Base-by-base conservation (phyloP, 2,888 invertebrate species). In the Nematopogon swammerdamellus region DNA sequence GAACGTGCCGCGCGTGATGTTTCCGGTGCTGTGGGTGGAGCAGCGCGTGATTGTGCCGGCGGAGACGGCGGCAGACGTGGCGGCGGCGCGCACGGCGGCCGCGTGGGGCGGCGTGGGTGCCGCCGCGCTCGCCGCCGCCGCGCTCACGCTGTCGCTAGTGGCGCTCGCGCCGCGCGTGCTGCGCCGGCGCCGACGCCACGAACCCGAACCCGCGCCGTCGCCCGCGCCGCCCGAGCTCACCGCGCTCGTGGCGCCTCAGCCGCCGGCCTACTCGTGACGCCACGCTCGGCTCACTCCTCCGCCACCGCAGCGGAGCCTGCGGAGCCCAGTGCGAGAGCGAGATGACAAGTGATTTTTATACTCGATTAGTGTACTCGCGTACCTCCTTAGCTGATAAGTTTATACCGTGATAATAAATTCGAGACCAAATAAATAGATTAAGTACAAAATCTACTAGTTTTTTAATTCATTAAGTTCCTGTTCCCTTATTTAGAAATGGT, bases 1-100 rank as follows among this genome's bases (percentile, higher is more conserved):
- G 55, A 68, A 85, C 18, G 83, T 88, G 1, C 91, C 89, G 1
- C 81, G 69, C 49, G 79, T 88, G 56, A 85, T 85, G 62, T 85
- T 92, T 57, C 92, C 92, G 0, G 81, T 90, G 50, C 80, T 92
- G 52, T 92, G 92, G 91, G 88, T 92, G 58, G 85, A 89, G 59
- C 85, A 92, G 61, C 81, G 74, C 50, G 88, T 87, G 1, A 65
- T 68, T 14, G 73, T 89, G 1, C 82, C 84, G 0, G 75, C 82
- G 0, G 69, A 80, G 0, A 62, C 89, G 47, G 72, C 83, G 0
- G 62, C 68, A 0, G 82, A 84, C 48, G 63, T 92, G n/a, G 58
- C 63, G 0, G 53, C 60, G 29, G 73, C 71, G 2, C 65, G 75
- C 18, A 55, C 63, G 19, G 59, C 72, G 1, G 53, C 63, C 1